These are phyloP conservation scores for Drosophila bocqueti DNA, from an alignment of 1,140 invertebrate genomes.

Conservation along the genomic window DNA sequence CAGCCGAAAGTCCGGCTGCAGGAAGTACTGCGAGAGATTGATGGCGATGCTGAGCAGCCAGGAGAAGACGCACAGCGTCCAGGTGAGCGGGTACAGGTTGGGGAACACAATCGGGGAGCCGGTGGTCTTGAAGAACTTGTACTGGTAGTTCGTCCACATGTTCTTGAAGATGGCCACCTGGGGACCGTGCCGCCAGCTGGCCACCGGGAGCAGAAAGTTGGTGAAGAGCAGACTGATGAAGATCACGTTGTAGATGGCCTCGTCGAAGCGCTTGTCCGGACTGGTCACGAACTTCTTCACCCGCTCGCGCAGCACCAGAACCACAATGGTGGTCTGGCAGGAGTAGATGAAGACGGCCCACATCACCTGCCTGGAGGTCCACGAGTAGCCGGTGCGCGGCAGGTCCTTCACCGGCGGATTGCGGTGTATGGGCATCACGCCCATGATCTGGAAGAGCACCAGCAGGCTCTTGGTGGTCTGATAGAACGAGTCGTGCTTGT, in stretches of 20 bases:
- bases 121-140: constrained; percentile 88
- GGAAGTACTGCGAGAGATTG: constrained; percentile 88
- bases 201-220: constrained; percentile 89
- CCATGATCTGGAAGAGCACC: constrained; percentile 89
- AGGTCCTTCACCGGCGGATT: constrained; percentile 85
- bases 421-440: constrained; percentile 89
- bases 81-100: constrained; percentile 87
- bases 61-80: constrained; percentile 87
- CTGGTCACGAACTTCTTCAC: constrained; percentile 86
- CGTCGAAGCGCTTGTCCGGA: constrained; percentile 88
- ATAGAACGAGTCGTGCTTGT: constrained; percentile 89
- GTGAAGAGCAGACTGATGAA: constrained; percentile 89
- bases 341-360: constrained; percentile 87
- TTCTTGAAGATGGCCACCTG: constrained; percentile 90
- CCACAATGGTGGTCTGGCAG: constrained; percentile 86
- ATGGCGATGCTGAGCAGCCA: constrained; percentile 88
- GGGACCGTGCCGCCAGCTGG: constrained; percentile 88
- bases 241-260: constrained; percentile 90
- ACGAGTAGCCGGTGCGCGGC: constrained; percentile 87
- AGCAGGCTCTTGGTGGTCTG: constrained; percentile 88
- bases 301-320: constrained; percentile 86
- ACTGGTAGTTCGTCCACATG: constrained; percentile 90
- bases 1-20: constrained; percentile 88
- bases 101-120: constrained; percentile 88
- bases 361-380: constrained; percentile 87